Percentiles rank a stretch among this genome's conserved stretches.
These are phyloP conservation scores for Harpalus rufipes DNA, from an alignment of 2,888 invertebrate species.

Conservation along the genomic window DNA sequence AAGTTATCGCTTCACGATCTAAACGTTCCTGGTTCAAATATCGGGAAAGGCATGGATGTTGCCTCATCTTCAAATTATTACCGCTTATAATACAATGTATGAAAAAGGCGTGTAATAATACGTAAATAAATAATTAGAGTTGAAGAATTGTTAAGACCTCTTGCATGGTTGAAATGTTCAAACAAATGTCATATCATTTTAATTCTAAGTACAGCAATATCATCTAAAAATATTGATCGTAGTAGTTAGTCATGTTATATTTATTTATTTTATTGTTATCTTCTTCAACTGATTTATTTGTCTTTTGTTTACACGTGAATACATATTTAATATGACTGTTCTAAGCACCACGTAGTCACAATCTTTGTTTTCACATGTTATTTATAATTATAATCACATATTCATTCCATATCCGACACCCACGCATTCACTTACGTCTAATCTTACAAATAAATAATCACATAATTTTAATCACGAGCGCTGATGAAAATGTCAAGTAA, in stretches of 20 bases:
- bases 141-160: too few relatives aligned
- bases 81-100: too few relatives aligned
- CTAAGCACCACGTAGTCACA: background rate
- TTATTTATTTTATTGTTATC: background rate
- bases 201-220: too few relatives aligned
- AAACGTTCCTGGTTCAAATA: too few relatives aligned
- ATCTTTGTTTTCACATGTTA: background rate
- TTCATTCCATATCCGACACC: background rate
- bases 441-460: conserved; percentile 4
- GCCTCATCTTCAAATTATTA: too few relatives aligned
- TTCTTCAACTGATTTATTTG: background rate
- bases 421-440: background rate
- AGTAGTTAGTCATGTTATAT: background rate
- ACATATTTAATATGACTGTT: background rate
- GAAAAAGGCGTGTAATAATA: too few relatives aligned
- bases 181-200: background rate
- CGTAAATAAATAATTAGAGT: too few relatives aligned
- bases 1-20: too few relatives aligned
- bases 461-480: background rate
- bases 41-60: too few relatives aligned
- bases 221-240: background rate
- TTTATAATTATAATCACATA: background rate
- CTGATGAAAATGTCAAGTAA: conserved; percentile 6
- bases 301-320: background rate
- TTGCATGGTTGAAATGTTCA: background rate